Evolutionary conservation across 2,888 invertebrate genomes (phyloP).

Genomic region (Leucania comma): DNA sequence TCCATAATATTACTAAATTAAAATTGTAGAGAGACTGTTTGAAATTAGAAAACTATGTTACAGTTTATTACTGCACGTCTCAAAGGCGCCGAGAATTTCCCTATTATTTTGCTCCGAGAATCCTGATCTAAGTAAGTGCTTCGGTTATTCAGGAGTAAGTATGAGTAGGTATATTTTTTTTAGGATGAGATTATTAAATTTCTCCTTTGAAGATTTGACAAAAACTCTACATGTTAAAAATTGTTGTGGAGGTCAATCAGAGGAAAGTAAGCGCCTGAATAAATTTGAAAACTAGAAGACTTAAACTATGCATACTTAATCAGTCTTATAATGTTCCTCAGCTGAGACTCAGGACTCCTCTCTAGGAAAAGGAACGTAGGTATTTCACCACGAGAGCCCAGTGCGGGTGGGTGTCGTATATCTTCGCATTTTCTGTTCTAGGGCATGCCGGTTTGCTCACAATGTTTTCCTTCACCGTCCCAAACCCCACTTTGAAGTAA

Average conservation of each 20-base stretch:
- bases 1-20: constrained; percentile 39
- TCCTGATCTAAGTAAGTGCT: neutral
- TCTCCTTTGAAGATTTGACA: too few relatives aligned
- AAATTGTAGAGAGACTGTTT: constrained; percentile 41
- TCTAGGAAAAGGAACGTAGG: too few relatives aligned
- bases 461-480: too few relatives aligned
- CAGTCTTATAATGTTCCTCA: too few relatives aligned
- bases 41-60: constrained; percentile 53
- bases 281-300: neutral
- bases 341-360: too few relatives aligned
- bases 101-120: constrained; percentile 33
- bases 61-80: constrained; percentile 39
- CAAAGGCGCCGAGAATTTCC: constrained; percentile 40
- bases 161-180: neutral
- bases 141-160: neutral
- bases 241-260: neutral
- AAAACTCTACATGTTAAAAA: neutral
- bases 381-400: too few relatives aligned
- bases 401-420: too few relatives aligned
- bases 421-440: too few relatives aligned
- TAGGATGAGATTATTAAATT: neutral
- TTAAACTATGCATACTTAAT: neutral
- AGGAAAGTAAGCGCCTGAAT: neutral
- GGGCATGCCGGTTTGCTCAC: too few relatives aligned
- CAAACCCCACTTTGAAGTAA: neutral